phyloP scores from a whole-genome alignment of 2,113 vertebrate genomes.

The Gnathonemus echidnorhynchus region DNA sequence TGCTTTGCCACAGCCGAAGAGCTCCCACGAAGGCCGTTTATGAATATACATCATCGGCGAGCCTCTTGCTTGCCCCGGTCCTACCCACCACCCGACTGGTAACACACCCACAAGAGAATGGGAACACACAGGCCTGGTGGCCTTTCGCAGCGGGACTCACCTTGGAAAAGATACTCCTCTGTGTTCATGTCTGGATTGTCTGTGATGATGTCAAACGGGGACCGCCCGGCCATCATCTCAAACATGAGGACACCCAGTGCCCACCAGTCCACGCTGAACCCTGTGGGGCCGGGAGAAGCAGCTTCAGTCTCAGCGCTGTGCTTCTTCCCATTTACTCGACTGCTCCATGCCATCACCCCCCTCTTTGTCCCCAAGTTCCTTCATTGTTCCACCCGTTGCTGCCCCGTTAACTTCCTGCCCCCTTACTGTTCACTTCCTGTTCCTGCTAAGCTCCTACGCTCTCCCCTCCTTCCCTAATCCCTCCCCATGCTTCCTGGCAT shows the following conservation, averaged over 20 bases:
- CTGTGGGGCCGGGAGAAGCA: slow-evolving; percentile 48
- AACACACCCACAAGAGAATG: background rate
- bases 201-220: slow-evolving; percentile 94
- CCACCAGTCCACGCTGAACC: slow-evolving; percentile 99
- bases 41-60: background rate
- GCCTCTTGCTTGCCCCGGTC: background rate
- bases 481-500: background rate
- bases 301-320: background rate
- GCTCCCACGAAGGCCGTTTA: background rate
- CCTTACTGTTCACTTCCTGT: background rate
- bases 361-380: background rate
- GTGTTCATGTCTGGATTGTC: slow-evolving; percentile 99
- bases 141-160: slow-evolving; percentile 44
- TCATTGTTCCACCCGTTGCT: background rate
- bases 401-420: background rate
- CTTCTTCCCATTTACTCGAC: background rate
- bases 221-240: slow-evolving; percentile 98
- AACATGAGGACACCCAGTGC: slow-evolving; percentile 96
- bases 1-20: background rate
- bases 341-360: background rate
- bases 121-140: background rate
- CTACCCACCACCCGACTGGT: background rate
- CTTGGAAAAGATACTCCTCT: slow-evolving; percentile 98
- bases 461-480: background rate
- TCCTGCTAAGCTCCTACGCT: background rate